Base-by-base conservation (phyloP, 2,797 vertebrate genomes). In the Glossophaga mutica region DNA sequence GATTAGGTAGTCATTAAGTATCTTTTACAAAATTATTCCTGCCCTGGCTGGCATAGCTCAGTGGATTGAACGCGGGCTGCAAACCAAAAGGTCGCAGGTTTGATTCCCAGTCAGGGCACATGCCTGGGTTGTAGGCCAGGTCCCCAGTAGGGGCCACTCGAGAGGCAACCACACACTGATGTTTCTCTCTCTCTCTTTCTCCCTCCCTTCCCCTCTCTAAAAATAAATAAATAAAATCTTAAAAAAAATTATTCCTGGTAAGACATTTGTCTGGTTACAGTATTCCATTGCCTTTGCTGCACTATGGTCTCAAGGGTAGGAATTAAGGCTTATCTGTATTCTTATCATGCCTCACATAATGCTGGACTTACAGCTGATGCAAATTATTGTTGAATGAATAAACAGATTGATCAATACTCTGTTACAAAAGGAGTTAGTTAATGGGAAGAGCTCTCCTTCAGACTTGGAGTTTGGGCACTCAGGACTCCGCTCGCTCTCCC, bases 1-100 rank as follows among this genome's bases (percentile, higher is more conserved):
- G 46, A 93, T 82, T 81, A 94, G 29, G 21, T 70, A 15, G 79
- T 89, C 83, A 65, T 71, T 89, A 93, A 92, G 34, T 48, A 90
- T 39, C 34, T 93, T 70, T 86, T 73, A 86, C 76, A 78, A 74
- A 86, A 46, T 6, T 91, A 46, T 81, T 59, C 44, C 22, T 86
- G 32, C 39, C 39, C 39, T 39, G 39, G 39, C 39, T 39, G 39
- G 39, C 39, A 6, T 39, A 39, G 39, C 39, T 39, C 39, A 39
- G 39, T 39, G 39, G 39, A 39, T 39, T 39, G 39, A 39, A 6
- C 39, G 39, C 39, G 6, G 39, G 39, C 39, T 39, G 39, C 39
- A 39, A 39, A 39, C 39, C 39, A 39, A 39, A 39, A 6, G 39
- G 39, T 39, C 39, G 39, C 39, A 39, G 39, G 39, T 39, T 39